Base-by-base conservation (phyloP, 2,888 invertebrate genomes). In the Alsophila aescularia region DNA sequence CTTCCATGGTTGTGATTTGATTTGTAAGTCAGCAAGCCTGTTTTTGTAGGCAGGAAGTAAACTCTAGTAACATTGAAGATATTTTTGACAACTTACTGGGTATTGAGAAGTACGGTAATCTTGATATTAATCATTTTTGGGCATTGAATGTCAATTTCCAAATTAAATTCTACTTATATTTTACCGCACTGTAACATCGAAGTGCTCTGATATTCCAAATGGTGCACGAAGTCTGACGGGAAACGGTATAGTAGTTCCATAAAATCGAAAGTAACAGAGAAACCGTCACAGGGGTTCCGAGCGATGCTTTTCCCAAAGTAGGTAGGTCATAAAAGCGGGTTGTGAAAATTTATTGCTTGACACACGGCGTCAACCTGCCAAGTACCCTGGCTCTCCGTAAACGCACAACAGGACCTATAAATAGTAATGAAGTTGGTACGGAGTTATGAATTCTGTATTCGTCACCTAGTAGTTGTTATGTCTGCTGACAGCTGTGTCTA, bases 391-490 rank as follows among this genome's bases (percentile, higher is more conserved):
- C 34, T 29, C 41, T 37, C 44, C 35, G 42, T 24, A 35, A 40
- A 45, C 41, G 50, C 32, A 36, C 40, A 36, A 41, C 52, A 44
- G 39, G 27, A 42, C 15, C 48, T 48, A 50, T 57, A 52, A 57
- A 52, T 57, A 57, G 37, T 52, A 57, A 57, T 57, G 52, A 48
- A 57, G 40, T 27, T 5, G 39, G 34, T 29, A 16, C 16, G 37
- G 35, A 35, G 44, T 50, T 55, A 50, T 55, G 55, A 55, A 50
- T 48, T 36, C 53, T 47, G 53, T 41, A 53, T 53, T 43, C 48
- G 47, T 37, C 53, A 37, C 37, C 41, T 27, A 42, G 36, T 29
- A 41, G 27, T 21, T 14, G 29, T 39, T 50, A 9, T n/a, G 10
- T 39, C 37, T 31, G n/a, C 15, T 5, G 34, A 27, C 34, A 45